Evolutionary conservation across 53 echinoderm and acorn worm species (phyloP).

Genomic region (Henricia sp.): DNA sequence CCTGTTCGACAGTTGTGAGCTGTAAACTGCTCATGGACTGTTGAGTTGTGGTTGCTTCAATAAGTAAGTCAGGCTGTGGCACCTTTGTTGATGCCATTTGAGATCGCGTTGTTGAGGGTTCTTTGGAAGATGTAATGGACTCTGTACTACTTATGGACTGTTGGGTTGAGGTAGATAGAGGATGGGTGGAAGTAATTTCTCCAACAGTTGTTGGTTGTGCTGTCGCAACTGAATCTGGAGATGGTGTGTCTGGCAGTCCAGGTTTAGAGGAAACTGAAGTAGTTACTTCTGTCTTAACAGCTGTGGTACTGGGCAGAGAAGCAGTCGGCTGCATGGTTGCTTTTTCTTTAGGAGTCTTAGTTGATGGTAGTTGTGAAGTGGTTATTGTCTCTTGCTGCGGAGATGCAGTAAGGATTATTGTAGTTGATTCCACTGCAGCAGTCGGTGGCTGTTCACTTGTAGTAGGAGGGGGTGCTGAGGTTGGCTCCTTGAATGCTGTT

Average conservation of each 20-base stretch:
- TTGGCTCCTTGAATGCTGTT: neutral
- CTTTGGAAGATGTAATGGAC: too few species aligned
- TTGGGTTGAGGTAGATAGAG: neutral
- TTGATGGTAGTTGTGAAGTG: neutral
- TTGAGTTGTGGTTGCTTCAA: too few species aligned
- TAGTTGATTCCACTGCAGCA: neutral
- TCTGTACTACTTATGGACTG: too few species aligned
- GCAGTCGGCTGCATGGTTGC: neutral
- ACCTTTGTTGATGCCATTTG: too few species aligned
- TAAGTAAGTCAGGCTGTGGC: too few species aligned
- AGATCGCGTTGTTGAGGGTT: too few species aligned
- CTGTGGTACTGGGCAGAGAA: neutral
- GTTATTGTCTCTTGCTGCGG: neutral
- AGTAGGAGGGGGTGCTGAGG: neutral
- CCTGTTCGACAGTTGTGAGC: too few species aligned
- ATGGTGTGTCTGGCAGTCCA: neutral
- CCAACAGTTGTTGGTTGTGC: neutral
- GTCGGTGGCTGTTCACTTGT: slow-evolving; percentile 3
- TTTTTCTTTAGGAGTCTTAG: neutral
- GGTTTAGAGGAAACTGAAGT: neutral
- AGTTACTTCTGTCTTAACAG: slow-evolving; percentile 6
- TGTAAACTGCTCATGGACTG: too few species aligned
- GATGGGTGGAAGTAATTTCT: neutral
- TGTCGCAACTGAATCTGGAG: neutral
- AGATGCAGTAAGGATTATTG: neutral